phyloP scores from a whole-genome alignment of 2,113 vertebrate species.

The Trinectes maculatus region DNA sequence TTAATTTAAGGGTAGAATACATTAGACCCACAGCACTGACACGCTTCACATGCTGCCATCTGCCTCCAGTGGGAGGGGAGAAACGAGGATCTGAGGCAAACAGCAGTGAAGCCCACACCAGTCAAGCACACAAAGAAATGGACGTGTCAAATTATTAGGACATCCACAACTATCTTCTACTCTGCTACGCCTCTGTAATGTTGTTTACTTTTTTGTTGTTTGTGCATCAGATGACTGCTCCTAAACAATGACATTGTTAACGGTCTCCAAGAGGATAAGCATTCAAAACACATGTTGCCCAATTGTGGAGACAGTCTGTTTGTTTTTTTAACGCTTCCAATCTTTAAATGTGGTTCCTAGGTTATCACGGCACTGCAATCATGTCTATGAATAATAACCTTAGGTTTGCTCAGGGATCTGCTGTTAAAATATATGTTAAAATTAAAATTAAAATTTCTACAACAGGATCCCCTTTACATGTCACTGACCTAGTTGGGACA shows the following conservation, averaged over 20 bases:
- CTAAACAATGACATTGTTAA: slow-evolving; percentile 57
- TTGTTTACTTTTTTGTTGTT: slow-evolving; percentile 52
- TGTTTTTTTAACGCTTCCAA: slow-evolving; percentile 5
- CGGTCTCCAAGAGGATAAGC: slow-evolving; percentile 26
- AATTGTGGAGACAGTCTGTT: slow-evolving; percentile 18
- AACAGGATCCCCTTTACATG: slow-evolving; percentile 22
- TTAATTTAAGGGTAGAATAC: slow-evolving; percentile 81
- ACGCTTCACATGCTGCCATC: slow-evolving; percentile 79
- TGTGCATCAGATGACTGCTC: slow-evolving; percentile 58
- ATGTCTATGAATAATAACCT: not conserved
- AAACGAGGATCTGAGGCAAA: slow-evolving; percentile 67
- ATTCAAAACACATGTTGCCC: slow-evolving; percentile 35
- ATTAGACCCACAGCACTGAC: slow-evolving; percentile 72
- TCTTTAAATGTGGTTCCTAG: slow-evolving; percentile 16
- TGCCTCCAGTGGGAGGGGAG: slow-evolving; percentile 73
- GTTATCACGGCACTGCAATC: slow-evolving; percentile 10
- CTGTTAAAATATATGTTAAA: not conserved
- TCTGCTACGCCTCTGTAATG: slow-evolving; percentile 13
- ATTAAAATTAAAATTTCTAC: too few relatives aligned
- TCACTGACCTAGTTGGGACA: slow-evolving; percentile 63
- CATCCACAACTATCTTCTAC: slow-evolving; percentile 32
- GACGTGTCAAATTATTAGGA: slow-evolving; percentile 36
- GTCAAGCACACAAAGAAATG: slow-evolving; percentile 41
- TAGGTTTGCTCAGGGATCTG: not conserved
- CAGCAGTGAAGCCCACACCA: slow-evolving; percentile 60